phyloP scores from a whole-genome alignment of 1,140 invertebrate species.

The Drosophila ercepeae region DNA sequence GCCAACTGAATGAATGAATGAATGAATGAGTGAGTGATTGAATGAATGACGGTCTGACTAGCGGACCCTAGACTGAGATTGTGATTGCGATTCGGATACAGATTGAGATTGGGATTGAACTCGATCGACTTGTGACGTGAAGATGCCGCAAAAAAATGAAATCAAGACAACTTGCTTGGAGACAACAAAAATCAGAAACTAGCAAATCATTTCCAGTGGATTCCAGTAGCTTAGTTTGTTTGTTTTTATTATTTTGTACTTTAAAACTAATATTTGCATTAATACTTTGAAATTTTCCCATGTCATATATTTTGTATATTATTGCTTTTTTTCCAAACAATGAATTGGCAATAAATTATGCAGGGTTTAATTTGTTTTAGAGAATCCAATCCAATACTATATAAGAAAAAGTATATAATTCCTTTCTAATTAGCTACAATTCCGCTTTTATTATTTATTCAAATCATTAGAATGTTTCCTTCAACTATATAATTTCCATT shows the following conservation, averaged over 20 bases:
- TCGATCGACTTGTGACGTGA: slow-evolving; percentile 44
- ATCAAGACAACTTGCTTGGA: slow-evolving; percentile 30
- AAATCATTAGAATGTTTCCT: too few species aligned
- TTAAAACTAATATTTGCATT: slow-evolving; percentile 16
- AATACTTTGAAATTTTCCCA: background rate
- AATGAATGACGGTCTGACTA: slow-evolving; percentile 20
- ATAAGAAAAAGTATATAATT: too few species aligned
- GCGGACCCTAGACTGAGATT: slow-evolving; percentile 10
- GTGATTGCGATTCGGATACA: slow-evolving; percentile 19
- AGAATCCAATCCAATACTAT: too few species aligned
- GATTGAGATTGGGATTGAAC: slow-evolving; percentile 9
- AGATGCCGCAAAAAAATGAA: slow-evolving; percentile 64
- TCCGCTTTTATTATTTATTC: background rate
- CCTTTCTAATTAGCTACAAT: background rate
- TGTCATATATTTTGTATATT: background rate
- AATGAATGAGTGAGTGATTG: slow-evolving; percentile 6
- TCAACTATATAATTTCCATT: background rate
- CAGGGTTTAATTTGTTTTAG: background rate
- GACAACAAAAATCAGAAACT: slow-evolving; percentile 15
- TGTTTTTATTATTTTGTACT: slow-evolving; percentile 7
- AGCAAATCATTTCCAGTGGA: slow-evolving; percentile 1
- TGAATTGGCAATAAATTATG: too few species aligned
- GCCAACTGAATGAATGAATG: slow-evolving; percentile 31
- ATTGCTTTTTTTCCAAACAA: too few species aligned
- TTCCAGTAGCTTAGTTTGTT: slow-evolving; percentile 22